Evolutionary conservation across 2,113 vertebrate genomes (phyloP).

Genomic region (Larimichthys crocea): DNA sequence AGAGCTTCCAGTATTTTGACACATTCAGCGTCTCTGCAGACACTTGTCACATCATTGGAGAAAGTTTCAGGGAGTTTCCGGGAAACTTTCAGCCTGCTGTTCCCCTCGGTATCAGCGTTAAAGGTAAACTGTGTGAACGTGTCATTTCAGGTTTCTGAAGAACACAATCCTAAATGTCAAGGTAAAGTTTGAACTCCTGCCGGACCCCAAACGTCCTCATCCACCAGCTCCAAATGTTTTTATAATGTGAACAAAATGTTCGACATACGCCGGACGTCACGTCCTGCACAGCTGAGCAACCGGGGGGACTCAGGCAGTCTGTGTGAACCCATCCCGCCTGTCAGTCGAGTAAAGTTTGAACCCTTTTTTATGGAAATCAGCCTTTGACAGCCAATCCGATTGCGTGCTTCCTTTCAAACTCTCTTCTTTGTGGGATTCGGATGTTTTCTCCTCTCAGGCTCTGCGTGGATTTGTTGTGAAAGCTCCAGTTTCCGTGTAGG

Average conservation of each 20-base stretch:
- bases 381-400: slow-evolving; percentile 1
- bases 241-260: not conserved
- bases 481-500: not conserved
- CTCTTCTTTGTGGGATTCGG: not conserved
- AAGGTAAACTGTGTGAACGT: not conserved
- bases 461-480: not conserved
- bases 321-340: not conserved
- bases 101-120: not conserved
- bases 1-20: not conserved
- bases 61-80: slow-evolving; percentile 20
- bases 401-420: not conserved
- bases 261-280: not conserved
- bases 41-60: slow-evolving; percentile 1
- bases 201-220: not conserved
- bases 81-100: not conserved
- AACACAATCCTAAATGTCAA: not conserved
- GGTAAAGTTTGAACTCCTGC: not conserved
- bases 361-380: slow-evolving; percentile 7
- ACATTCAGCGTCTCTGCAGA: not conserved
- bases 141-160: not conserved
- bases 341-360: not conserved
- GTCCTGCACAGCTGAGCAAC: not conserved
- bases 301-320: not conserved
- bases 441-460: not conserved
- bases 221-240: not conserved